Percentiles rank a stretch among this genome's conserved stretches.
Evolutionary conservation across 2,888 invertebrate genomes (phyloP).

Genomic region (Phytoseiulus persimilis): DNA sequence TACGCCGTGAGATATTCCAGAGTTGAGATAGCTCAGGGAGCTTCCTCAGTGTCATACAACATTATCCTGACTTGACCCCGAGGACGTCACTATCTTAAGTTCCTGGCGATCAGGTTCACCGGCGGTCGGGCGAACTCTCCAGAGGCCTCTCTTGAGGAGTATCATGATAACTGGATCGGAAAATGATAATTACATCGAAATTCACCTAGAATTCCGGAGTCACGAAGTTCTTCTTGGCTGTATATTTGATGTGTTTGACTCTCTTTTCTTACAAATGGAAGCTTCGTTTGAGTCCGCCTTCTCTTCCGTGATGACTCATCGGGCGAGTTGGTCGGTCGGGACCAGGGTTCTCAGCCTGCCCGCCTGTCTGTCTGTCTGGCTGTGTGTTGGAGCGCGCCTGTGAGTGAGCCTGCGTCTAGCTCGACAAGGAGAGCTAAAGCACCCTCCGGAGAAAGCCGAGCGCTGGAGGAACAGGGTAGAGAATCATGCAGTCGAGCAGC

Average conservation of each 20-base stretch:
- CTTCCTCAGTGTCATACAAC: no score
- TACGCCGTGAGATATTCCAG: no score
- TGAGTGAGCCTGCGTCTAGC: background rate
- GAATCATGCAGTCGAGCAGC: background rate
- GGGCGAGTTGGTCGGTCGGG: background rate
- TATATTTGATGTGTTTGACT: background rate
- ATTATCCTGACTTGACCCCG: no score
- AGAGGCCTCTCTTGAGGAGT: no score
- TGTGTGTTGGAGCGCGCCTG: background rate
- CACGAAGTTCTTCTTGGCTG: no score
- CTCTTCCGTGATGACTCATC: background rate
- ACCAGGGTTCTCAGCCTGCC: background rate
- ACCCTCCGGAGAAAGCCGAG: background rate
- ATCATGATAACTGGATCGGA: no score
- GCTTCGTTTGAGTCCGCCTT: background rate
- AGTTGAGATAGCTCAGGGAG: no score
- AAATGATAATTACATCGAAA: no score
- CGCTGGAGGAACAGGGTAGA: background rate
- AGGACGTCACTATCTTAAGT: no score
- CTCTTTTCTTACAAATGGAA: background rate
- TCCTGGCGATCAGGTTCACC: no score
- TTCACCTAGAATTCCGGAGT: no score
- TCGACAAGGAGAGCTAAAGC: background rate
- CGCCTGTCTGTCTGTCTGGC: background rate
- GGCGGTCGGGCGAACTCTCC: no score